These are phyloP conservation scores for Coreius guichenoti DNA, from an alignment of 2,797 vertebrate species.

Conservation along the genomic window DNA sequence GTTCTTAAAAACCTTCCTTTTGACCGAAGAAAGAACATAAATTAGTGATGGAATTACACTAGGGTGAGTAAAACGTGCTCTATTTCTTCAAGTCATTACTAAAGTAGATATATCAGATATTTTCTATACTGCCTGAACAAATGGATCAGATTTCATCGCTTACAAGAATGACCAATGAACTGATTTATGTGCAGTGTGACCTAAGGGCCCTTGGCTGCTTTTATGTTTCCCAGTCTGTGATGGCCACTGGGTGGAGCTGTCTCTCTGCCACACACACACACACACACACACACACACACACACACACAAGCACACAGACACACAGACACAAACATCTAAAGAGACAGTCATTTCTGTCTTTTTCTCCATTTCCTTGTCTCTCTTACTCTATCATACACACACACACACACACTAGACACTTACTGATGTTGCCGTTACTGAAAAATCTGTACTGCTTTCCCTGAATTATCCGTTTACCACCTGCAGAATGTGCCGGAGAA, in stretches of 20 bases:
- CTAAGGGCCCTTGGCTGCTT: neutral
- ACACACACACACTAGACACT: constrained; percentile 4
- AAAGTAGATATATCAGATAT: neutral
- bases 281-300: constrained; percentile 24
- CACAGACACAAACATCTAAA: constrained; percentile 30
- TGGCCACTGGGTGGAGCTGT: constrained; percentile 80
- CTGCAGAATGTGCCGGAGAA: constrained; percentile 18
- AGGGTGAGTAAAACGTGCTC: neutral
- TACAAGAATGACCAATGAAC: constrained; percentile 15
- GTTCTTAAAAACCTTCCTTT: neutral
- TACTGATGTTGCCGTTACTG: constrained; percentile 3
- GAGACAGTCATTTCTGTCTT: constrained; percentile 12
- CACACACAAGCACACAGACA: constrained; percentile 25
- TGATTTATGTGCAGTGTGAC: neutral
- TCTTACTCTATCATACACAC: neutral
- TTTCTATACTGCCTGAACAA: neutral
- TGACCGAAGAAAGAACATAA: neutral
- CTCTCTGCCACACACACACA: constrained; percentile 65
- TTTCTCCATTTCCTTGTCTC: constrained; percentile 23
- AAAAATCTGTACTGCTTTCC: constrained; percentile 14
- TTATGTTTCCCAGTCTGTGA: neutral
- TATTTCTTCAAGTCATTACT: constrained; percentile 14
- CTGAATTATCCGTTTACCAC: neutral
- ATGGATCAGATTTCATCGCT: neutral
- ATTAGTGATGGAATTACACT: neutral